Evolutionary conservation across 1,140 invertebrate genomes (phyloP), one percentile per base, ranked within the genome.

Genomic region (Caenorhabditis tropicalis): DNA sequence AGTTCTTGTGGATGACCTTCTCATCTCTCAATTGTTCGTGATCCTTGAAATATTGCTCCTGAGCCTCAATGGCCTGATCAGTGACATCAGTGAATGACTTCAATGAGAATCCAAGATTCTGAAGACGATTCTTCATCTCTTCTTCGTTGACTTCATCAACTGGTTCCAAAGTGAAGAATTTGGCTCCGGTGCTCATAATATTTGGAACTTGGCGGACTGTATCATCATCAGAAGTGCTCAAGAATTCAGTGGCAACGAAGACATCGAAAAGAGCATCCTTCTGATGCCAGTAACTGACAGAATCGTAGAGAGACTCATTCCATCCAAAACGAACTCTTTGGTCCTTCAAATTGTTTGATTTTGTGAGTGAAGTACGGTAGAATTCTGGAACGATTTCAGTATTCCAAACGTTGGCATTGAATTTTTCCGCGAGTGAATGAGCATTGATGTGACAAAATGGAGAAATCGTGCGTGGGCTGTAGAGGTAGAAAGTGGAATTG

Each of bases 281-380:
- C 29, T 74, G 56, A 15, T 33, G 29, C 87, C 89, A 89, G 51
- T 91, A 88, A 10, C 84, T 49, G 7, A 90, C 16, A 48, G 88
- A 83, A 27, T 70, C 79, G n/a, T 80, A 16, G n/a, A 85, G 82
- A 16, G 29, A 36, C 21, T 58, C 31, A 29, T 86, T 87, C 85
- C 86, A 86, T 36, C 58, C 82, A 33, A 87, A 87, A 9, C 86
- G 82, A 27, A 87, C 86, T 46, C 87, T 70, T 24, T 87, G 80
- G 49, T 87, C 90, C 46, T 86, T 85, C 9, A 49, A 29, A 12
- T 79, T 79, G 79, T 89, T 91, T 7, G 89, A 89, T 53, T 87
- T 87, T 10, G 88, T 90, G 27, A 91, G 65, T n/a, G 87, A 86
- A 16, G 87, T 83, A 49, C 88, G 83, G 84, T 87, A 91, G 56